Evolutionary conservation across 2,797 vertebrate species (phyloP), one percentile per base, ranked within the genome.

Genomic region (Gobionotothen gibberifrons): DNA sequence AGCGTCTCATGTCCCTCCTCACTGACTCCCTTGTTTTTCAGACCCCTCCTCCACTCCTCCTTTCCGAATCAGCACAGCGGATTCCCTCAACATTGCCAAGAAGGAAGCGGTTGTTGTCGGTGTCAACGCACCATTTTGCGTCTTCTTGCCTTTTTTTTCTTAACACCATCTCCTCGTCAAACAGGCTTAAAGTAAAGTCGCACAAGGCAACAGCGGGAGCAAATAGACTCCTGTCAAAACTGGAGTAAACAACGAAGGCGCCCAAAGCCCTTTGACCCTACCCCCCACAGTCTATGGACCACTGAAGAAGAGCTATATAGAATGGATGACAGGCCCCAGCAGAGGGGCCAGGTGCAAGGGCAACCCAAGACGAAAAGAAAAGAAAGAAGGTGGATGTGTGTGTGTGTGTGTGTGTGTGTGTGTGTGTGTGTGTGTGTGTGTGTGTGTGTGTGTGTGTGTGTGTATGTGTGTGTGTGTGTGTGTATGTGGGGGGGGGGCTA

Each of bases 171-270:
- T 72, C 40, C 19, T 78, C 74, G 86, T 85, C 87, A 73, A 72
- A 63, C 59, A 78, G 90, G 90, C 87, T 92, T 83, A 84, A 87
- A 93, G 85, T 80, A 42, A 83, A 79, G 72, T 51, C 21, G 4
- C 14, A 19, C 17, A 9, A 47, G 57, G 66, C 44, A 61, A 26
- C 47, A 58, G 52, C 13, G 5, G 81, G 78, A 88, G 82, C 87
- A 93, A 94, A 93, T 85, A 75, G 85, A 81, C 82, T 83, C 78
- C 87, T 87, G 85, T 93, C 83, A 88, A 74, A 90, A 85, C 72
- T 89, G 86, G 89, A 91, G 89, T 54, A 68, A 92, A 91, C 91
- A 84, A 71, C 75, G 87, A 44, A 76, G 42, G 60, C 53, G 44
- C 9, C 67, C 40, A 2, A 0, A 14, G 71, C 39, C 76, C 76